A percentile compares a stretch with the other conserved stretches of the same genome.
These are phyloP conservation scores for Mus minutoides DNA, from an alignment of 2,797 vertebrate species.

Conservation along the genomic window DNA sequence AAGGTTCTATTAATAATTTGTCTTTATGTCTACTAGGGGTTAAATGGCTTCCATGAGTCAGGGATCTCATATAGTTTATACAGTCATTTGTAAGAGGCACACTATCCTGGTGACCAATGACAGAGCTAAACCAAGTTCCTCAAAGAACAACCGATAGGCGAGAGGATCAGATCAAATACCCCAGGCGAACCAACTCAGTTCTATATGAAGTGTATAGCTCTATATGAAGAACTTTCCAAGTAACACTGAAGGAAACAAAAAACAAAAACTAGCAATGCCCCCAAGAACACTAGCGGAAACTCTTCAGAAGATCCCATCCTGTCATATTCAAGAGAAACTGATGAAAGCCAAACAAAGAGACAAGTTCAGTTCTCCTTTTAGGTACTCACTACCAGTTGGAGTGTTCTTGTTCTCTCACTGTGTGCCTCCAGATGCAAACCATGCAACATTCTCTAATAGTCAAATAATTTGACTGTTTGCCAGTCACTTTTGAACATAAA, in stretches of 20 bases:
- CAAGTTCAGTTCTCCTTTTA: not conserved
- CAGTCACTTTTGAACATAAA: constrained; percentile 7
- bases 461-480: constrained; percentile 19
- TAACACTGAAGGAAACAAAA: not conserved
- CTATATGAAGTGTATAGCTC: not conserved
- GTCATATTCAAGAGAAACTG: not conserved
- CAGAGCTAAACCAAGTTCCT: not conserved
- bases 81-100: not conserved
- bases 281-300: constrained; percentile 5
- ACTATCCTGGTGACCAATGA: not conserved
- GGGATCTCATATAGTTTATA: not conserved
- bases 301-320: not conserved
- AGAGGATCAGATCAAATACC: not conserved
- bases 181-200: not conserved
- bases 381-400: not conserved
- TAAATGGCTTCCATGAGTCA: not conserved
- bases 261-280: not conserved
- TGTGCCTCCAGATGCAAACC: not conserved
- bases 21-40: not conserved
- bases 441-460: not conserved
- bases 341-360: constrained; percentile 19
- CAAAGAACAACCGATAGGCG: not conserved
- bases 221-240: not conserved
- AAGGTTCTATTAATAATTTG: not conserved
- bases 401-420: not conserved